A percentile compares a stretch with the other conserved stretches of the same genome.
phyloP scores from a whole-genome alignment of 2,113 vertebrate genomes.

The Melospiza georgiana region DNA sequence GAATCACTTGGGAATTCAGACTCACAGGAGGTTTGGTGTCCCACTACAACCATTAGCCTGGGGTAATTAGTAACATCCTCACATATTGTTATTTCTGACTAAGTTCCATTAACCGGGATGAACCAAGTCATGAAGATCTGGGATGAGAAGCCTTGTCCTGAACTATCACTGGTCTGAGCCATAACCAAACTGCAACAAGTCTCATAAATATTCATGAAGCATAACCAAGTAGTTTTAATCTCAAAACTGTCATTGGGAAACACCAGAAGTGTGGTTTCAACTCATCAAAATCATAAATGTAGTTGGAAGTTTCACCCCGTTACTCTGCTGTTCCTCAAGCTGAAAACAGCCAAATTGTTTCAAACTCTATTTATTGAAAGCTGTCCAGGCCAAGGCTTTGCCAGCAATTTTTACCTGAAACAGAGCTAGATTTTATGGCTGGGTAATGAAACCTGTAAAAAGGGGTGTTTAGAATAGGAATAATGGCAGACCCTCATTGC shows the following conservation, averaged over 20 bases:
- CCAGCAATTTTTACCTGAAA: neutral
- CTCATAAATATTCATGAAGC: neutral
- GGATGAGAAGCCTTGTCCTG: neutral
- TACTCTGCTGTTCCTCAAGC: neutral
- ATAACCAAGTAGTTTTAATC: neutral
- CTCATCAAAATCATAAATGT: neutral
- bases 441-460: constrained; percentile 16
- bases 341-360: neutral
- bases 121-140: neutral
- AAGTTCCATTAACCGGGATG: neutral
- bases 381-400: neutral
- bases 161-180: neutral
- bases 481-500: neutral
- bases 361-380: neutral
- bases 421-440: neutral
- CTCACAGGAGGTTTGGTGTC: neutral
- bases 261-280: neutral
- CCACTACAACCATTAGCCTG: neutral
- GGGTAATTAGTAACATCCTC: neutral
- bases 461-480: constrained; percentile 5
- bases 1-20: neutral
- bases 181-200: neutral
- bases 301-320: neutral
- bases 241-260: neutral
- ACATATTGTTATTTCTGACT: neutral